Conservation (phyloP, 2,888 invertebrate genomes). For the Dermolepida albohirtum region DNA sequence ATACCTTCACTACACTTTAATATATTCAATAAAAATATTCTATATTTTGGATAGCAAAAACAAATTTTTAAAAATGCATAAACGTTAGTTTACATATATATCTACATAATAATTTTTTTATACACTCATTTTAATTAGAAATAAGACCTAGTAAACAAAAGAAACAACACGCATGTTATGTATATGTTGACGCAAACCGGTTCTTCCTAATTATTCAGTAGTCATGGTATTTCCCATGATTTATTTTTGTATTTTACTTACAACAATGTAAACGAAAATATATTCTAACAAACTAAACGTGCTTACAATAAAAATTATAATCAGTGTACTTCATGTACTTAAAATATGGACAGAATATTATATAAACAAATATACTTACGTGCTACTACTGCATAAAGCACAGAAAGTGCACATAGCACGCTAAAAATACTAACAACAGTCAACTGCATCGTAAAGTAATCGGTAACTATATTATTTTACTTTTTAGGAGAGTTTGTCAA, state of each 20-base stretch:
- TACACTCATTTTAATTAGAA: no score
- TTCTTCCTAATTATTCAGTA: conserved; percentile 21
- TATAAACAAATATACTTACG: conserved; percentile 15
- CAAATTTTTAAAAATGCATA: no score
- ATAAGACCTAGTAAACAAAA: no score
- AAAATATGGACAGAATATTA: not conserved
- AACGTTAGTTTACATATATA: no score
- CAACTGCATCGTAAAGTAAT: conserved; percentile 15
- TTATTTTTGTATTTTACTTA: not conserved
- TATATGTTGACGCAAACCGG: conserved; percentile 12
- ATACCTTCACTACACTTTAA: no score
- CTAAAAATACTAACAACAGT: conserved; percentile 6
- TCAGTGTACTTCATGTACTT: not conserved
- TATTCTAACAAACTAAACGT: no score
- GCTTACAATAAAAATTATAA: not conserved
- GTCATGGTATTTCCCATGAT: conserved; percentile 30
- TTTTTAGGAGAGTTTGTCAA: conserved; percentile 5
- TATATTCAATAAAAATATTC: no score
- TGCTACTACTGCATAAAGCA: conserved; percentile 5
- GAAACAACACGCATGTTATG: not conserved
- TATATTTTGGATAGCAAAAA: no score
- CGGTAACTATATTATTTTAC: conserved; percentile 1
- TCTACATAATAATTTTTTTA: no score
- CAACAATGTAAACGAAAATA: no score
- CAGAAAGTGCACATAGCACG: conserved; percentile 1